phyloP scores from a whole-genome alignment of 2,797 vertebrate genomes.

The Staurois parvus region DNA sequence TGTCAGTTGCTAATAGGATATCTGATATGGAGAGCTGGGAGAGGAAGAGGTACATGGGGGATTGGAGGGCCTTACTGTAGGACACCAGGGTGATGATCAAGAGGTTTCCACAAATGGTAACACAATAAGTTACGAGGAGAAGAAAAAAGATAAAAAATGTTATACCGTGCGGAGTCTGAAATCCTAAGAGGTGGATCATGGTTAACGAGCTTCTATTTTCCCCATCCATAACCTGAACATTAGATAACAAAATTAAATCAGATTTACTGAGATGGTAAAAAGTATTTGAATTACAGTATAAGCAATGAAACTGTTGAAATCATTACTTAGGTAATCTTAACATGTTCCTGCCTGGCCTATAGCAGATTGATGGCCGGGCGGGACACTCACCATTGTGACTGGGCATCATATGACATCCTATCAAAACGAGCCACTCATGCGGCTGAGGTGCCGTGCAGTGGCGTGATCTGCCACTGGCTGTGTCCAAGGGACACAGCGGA shows the following conservation, averaged over 20 bases:
- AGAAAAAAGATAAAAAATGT: not conserved
- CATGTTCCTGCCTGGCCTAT: too few species aligned
- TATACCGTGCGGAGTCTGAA: not conserved
- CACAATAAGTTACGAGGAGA: not conserved
- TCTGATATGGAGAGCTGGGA: not conserved
- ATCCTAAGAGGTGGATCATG: not conserved
- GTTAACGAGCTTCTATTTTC: not conserved
- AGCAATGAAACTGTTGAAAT: too few species aligned
- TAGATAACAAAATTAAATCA: not conserved
- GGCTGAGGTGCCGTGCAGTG: too few species aligned
- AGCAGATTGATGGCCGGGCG: too few species aligned
- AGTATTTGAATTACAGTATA: too few species aligned
- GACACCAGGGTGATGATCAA: not conserved
- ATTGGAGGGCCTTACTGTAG: not conserved
- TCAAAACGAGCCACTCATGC: too few species aligned
- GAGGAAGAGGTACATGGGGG: constrained; percentile 2
- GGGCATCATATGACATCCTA: too few species aligned
- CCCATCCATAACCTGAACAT: not conserved
- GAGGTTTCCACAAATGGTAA: not conserved
- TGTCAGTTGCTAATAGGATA: not conserved
- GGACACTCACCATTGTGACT: too few species aligned
- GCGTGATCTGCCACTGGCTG: too few species aligned
- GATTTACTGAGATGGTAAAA: not conserved
- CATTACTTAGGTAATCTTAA: too few species aligned
- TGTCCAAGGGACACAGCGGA: too few species aligned